A percentile compares a stretch with the other conserved stretches of the same genome.
Evolutionary conservation across 2,888 invertebrate genomes (phyloP).

Genomic region (Auanema sp.): DNA sequence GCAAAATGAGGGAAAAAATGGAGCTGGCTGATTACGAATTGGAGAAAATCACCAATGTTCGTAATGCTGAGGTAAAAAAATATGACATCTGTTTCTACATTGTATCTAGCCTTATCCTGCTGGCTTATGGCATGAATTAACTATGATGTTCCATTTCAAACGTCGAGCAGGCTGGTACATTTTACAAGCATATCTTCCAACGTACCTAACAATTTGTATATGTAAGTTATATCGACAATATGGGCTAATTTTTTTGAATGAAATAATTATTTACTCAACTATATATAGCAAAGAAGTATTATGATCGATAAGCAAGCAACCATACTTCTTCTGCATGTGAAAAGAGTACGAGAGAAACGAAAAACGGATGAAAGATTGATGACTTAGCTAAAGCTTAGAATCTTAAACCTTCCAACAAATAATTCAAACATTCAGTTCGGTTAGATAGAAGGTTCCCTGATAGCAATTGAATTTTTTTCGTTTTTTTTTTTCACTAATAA

Average conservation of each 20-base stretch:
- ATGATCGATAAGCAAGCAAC: no score
- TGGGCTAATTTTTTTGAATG: background rate
- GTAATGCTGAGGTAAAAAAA: constrained; percentile 50
- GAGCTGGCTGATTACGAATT: constrained; percentile 64
- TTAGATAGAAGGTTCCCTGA: background rate
- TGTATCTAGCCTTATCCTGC: constrained; percentile 58
- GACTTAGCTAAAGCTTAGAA: no score
- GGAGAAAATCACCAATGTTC: constrained; percentile 48
- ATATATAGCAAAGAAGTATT: no score
- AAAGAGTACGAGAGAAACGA: no score
- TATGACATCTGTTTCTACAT: background rate
- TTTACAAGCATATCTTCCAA: constrained; percentile 63
- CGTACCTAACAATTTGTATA: constrained; percentile 63
- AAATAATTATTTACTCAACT: background rate
- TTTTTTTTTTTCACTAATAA: background rate
- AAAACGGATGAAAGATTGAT: no score
- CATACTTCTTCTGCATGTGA: no score
- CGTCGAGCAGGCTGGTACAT: constrained; percentile 63
- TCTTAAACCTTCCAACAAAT: no score
- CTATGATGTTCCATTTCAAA: constrained; percentile 62
- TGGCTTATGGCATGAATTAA: constrained; percentile 63
- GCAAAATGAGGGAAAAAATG: constrained; percentile 62
- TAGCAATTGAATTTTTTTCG: background rate
- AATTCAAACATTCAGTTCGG: background rate
- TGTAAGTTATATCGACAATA: constrained; percentile 43